A percentile compares a stretch with the other conserved stretches of the same genome.
phyloP scores from a whole-genome alignment of 2,888 invertebrate genomes.

The Acleris emargana region DNA sequence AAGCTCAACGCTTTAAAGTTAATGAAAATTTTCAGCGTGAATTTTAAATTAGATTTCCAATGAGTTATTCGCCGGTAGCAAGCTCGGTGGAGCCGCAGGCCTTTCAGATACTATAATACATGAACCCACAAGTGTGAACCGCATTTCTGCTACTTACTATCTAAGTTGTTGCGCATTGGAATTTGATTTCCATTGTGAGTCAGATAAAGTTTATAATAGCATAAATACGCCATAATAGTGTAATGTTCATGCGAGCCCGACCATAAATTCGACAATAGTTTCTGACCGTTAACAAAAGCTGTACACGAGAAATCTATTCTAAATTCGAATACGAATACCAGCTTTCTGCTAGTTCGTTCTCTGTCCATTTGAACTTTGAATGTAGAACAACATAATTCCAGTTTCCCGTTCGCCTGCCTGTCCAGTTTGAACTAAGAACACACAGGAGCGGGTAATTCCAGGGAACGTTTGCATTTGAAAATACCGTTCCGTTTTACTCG shows the following conservation, averaged over 20 bases:
- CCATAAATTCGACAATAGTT: conserved; percentile 28
- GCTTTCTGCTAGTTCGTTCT: conserved; percentile 28
- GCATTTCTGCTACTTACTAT: conserved; percentile 1
- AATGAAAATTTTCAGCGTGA: not conserved
- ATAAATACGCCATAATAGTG: conserved; percentile 18
- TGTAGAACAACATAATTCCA: conserved; percentile 37
- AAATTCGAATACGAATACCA: conserved; percentile 18
- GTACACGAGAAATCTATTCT: conserved; percentile 23
- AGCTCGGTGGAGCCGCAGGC: not conserved
- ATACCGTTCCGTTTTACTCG: conserved; percentile 28
- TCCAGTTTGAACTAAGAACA: conserved; percentile 36
- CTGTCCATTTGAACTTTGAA: conserved; percentile 37
- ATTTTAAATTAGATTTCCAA: not conserved
- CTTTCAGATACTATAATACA: conserved; percentile 6
- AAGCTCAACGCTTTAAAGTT: not conserved
- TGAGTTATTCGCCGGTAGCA: no score
- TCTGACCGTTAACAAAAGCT: conserved; percentile 30
- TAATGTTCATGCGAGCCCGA: conserved; percentile 8
- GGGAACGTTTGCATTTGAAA: conserved; percentile 37
- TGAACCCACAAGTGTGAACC: not conserved
- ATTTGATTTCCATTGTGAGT: conserved; percentile 12
- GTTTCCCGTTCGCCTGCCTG: conserved; percentile 31
- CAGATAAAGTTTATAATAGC: conserved; percentile 29
- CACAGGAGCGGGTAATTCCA: conserved; percentile 36
- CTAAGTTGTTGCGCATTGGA: not conserved